Evolutionary conservation across 2,797 vertebrate species (phyloP).

Genomic region (Premnoplex brunnescens): DNA sequence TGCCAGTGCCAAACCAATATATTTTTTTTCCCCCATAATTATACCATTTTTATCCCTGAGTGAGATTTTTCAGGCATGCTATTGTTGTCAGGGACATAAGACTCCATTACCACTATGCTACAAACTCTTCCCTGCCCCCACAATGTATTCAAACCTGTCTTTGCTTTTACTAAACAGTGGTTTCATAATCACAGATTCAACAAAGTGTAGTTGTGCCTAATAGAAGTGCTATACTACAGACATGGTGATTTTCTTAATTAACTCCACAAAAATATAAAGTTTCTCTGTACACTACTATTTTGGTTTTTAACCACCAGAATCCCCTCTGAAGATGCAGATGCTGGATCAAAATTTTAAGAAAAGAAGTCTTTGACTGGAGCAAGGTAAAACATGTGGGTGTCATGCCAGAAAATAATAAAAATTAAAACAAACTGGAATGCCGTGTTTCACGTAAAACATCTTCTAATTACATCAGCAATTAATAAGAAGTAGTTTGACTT

Average conservation of each 20-base stretch:
- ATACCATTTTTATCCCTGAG: constrained; percentile 60
- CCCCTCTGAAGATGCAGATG: neutral
- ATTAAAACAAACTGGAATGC: neutral
- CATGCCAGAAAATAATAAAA: neutral
- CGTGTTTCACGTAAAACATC: neutral
- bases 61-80: constrained; percentile 59
- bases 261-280: neutral
- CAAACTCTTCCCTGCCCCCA: constrained; percentile 41
- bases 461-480: neutral
- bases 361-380: neutral
- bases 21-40: constrained; percentile 55
- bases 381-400: neutral
- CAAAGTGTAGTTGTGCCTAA: constrained; percentile 40
- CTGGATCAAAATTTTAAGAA: constrained; percentile 9
- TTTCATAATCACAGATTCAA: constrained; percentile 42
- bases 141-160: constrained; percentile 47
- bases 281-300: neutral
- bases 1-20: constrained; percentile 53
- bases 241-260: neutral
- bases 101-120: constrained; percentile 40
- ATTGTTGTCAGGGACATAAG: constrained; percentile 41
- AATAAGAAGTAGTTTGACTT: neutral
- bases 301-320: neutral
- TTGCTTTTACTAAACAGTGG: constrained; percentile 42
- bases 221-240: constrained; percentile 30